Evolutionary conservation across 2,888 invertebrate genomes (phyloP), one percentile per base, ranked within the genome.

Genomic region (Euspilapteryx auroguttella): DNA sequence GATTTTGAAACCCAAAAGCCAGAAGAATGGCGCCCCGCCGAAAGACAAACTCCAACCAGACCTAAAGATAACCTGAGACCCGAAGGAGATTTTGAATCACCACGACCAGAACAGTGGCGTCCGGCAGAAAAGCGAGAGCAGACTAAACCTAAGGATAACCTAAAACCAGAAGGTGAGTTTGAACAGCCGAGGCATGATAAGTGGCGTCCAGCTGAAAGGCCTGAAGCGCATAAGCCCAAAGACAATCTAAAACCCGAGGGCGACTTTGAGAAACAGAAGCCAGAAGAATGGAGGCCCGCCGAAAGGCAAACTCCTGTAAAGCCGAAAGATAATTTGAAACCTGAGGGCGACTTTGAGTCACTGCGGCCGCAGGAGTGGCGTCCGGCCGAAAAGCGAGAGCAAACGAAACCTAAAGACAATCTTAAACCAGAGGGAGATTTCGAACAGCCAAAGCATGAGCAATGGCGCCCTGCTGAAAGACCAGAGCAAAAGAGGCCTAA

Each of bases 281-380:
- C 37, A 34, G 41, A 52, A 37, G 39, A 37, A 28, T 38, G 33
- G 31, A 21, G 24, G 14, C 30, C 40, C 10, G 51, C 46, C 28
- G 51, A 49, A 24, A 34, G 56, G 30, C 58, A 58, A 4, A 49
- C 45, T 33, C 63, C 52, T 17, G 37, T 39, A 2, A 41, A 39
- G 24, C 40, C 39, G 6, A n/a, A 21, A 17, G 77, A 76, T 37
- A 71, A 77, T 38, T 43, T 82, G 0, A 55, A 55, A 28, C 69
- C 78, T 0, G 81, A 83, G 46, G 80, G 81, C 3, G 73, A 79
- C 13, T 80, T 83, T 43, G 73, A 73, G 27, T 42, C 41, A 26
- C 73, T 63, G 4, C 51, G 50, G 24, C 71, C 77, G 0, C 81
- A 82, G 44, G 81, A 36, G 17, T 63, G 43, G 38, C 33, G 37